phyloP scores from a whole-genome alignment of 2,113 vertebrate genomes.

The Bujurquina vittata region DNA sequence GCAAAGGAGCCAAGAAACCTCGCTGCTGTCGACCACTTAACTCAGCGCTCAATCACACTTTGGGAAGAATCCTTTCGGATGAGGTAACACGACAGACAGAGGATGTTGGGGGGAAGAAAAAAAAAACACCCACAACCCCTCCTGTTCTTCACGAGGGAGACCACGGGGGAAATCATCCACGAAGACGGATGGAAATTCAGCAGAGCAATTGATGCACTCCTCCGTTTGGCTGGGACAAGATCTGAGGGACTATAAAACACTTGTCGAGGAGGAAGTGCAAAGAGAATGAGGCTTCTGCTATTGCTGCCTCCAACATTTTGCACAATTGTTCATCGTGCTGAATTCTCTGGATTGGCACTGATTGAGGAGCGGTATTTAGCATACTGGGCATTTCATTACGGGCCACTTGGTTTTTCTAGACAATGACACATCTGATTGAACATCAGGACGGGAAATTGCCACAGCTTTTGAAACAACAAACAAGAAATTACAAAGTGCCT shows the following conservation, averaged over 20 bases:
- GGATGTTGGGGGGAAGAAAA: slow-evolving; percentile 19
- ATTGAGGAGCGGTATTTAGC: slow-evolving; percentile 39
- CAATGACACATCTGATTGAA: slow-evolving; percentile 30
- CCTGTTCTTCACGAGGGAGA: slow-evolving; percentile 31
- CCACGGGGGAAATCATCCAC: slow-evolving; percentile 74
- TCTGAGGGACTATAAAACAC: slow-evolving; percentile 60
- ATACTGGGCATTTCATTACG: slow-evolving; percentile 24
- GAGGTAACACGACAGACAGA: slow-evolving; percentile 45
- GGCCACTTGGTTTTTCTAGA: slow-evolving; percentile 18
- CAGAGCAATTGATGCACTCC: slow-evolving; percentile 71
- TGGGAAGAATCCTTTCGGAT: slow-evolving; percentile 57
- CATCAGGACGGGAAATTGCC: slow-evolving; percentile 23
- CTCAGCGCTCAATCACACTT: slow-evolving; percentile 67
- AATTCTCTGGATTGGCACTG: slow-evolving; percentile 6
- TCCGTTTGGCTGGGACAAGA: slow-evolving; percentile 63
- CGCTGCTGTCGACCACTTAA: slow-evolving; percentile 56
- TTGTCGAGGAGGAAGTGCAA: slow-evolving; percentile 46
- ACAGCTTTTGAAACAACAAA: slow-evolving; percentile 5
- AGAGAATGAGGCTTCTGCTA: slow-evolving; percentile 16
- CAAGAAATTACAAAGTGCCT: slow-evolving; percentile 17
- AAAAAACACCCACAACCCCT: neutral
- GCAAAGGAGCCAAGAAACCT: slow-evolving; percentile 57
- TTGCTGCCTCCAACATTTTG: slow-evolving; percentile 19
- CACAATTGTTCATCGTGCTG: slow-evolving; percentile 28
- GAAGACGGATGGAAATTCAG: slow-evolving; percentile 71